A percentile compares a stretch with the other conserved stretches of the same genome.
Conservation (phyloP, 2,113 vertebrate species). For the Gobio gobio region DNA sequence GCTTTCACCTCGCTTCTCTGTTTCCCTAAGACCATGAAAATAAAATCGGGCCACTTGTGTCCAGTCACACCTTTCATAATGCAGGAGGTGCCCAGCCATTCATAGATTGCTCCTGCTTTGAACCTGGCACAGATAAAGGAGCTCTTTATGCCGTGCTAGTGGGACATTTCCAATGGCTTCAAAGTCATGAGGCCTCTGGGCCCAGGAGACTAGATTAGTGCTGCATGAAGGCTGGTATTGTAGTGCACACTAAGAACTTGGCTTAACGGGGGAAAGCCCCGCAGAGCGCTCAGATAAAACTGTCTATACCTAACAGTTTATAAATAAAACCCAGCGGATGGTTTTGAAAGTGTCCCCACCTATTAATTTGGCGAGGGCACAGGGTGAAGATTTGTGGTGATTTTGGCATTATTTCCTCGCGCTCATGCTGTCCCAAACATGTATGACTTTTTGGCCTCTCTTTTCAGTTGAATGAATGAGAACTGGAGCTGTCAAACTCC, state of each 20-base stretch:
- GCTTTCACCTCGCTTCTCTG: conserved; percentile 45
- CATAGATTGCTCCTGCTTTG: conserved; percentile 59
- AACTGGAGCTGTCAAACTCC: neutral
- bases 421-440: neutral
- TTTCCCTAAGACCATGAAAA: conserved; percentile 52
- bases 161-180: conserved; percentile 68
- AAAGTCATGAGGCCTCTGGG: conserved; percentile 70
- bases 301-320: conserved; percentile 51
- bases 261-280: conserved; percentile 62
- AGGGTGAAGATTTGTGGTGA: neutral
- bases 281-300: conserved; percentile 54
- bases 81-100: conserved; percentile 55
- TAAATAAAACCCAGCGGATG: conserved; percentile 34
- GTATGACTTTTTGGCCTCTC: neutral
- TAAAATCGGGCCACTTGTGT: conserved; percentile 54
- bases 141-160: conserved; percentile 65
- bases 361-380: conserved; percentile 5
- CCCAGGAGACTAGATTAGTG: conserved; percentile 73
- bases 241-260: conserved; percentile 64
- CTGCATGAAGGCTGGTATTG: conserved; percentile 70
- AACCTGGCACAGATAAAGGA: conserved; percentile 56
- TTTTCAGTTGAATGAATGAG: neutral
- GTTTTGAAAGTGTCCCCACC: conserved; percentile 10
- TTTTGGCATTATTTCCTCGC: conserved; percentile 11
- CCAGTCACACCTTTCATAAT: conserved; percentile 58